A percentile compares a stretch with the other conserved stretches of the same genome.
Conservation (phyloP, 2,888 invertebrate genomes). For the Xiphydria camelus region DNA sequence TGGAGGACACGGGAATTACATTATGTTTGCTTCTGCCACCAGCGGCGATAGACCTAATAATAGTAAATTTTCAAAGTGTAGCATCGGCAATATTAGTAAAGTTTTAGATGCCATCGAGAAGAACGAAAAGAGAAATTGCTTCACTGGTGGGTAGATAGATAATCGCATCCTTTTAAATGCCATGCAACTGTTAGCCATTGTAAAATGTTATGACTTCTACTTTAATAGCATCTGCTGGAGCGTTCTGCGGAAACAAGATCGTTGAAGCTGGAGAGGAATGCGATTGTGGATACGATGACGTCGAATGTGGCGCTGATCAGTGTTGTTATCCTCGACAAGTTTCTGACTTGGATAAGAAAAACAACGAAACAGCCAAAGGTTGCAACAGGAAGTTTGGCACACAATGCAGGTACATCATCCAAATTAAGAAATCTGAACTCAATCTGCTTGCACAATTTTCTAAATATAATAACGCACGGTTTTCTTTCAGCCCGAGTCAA, state of each 20-base stretch:
- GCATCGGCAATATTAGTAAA: constrained; percentile 91
- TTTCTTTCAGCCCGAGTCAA: constrained; percentile 82
- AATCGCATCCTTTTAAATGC: not conserved
- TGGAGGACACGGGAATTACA: constrained; percentile 92
- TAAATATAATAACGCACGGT: not conserved
- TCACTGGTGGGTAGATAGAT: constrained; percentile 71
- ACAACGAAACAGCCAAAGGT: constrained; percentile 74
- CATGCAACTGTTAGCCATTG: not conserved
- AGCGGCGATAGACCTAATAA: constrained; percentile 98
- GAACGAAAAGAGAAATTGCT: constrained; percentile 90
- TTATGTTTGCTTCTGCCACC: constrained; percentile 99
- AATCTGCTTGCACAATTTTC: not conserved
- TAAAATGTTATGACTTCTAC: not conserved
- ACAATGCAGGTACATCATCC: constrained; percentile 71
- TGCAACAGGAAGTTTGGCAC: constrained; percentile 78
- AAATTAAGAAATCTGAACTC: not conserved
- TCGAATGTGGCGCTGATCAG: constrained; percentile 87
- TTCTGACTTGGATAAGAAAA: constrained; percentile 69
- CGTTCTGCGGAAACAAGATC: constrained; percentile 99
- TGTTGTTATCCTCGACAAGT: constrained; percentile 92
- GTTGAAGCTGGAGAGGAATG: constrained; percentile 98
- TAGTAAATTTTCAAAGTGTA: constrained; percentile 94
- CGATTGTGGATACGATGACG: constrained; percentile 92
- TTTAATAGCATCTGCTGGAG: constrained; percentile 74
- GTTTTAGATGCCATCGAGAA: constrained; percentile 91